Base-by-base conservation (phyloP, 1,140 invertebrate species). In the Asbolus verrucosus region DNA sequence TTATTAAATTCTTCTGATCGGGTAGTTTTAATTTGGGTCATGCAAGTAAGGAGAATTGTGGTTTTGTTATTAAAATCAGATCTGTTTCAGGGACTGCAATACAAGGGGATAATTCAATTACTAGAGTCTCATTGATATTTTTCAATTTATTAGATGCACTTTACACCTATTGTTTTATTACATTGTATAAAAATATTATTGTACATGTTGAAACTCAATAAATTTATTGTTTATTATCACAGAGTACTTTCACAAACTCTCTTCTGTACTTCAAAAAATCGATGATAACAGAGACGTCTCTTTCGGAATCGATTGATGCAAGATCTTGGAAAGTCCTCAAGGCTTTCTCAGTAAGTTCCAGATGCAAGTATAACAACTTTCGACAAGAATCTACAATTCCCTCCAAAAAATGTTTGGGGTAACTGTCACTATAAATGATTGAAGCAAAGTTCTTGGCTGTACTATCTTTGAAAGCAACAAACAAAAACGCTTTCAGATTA, bases 401-500 rank as follows among this genome's bases (percentile, higher is more conserved):
- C 24, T 39, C 5, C 3, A 59, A 4, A 63, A 76, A 76, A 1
- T 62, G 41, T 18, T 54, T 36, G 6, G 74, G 66, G 70, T 78
- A 79, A 43, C 14, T 63, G 19, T 75, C 70, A 65, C 59, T 73
- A 69, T 76, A 80, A 66, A 79, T 73, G 36, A 70, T 24, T 0
- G 65, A 16, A 50, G 21, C 54, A 43, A 76, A 76, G 50, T 78
- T 72, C 36, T 65, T 33, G n/a, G 30, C 9, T 6, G 69, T 19
- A 6, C 15, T 36, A 14, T 46, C 24, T 27, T 67, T 30, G 21
- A 76, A 78, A 30, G 79, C 72, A 15, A 85, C 70, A 70, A 82
- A 82, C 2, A 85, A 65, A 0, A 84, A 78, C 2, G 82, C 81
- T 67, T 79, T 78, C 13, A 85, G 67, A 65, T 84, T 82, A 70